These are phyloP conservation scores for Cephus rjabovi DNA, from an alignment of 2,888 invertebrate genomes.

Conservation along the genomic window DNA sequence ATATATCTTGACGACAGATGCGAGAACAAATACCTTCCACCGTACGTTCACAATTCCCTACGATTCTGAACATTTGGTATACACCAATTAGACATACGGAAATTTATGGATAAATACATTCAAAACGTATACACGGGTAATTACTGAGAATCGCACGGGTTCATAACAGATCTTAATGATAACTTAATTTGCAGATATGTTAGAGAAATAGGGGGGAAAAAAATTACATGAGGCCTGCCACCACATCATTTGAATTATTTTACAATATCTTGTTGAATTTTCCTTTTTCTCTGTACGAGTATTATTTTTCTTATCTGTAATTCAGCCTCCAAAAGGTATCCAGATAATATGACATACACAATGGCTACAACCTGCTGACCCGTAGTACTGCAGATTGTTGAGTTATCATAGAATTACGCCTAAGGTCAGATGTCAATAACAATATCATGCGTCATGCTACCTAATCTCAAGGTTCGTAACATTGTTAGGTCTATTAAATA, in stretches of 20 bases:
- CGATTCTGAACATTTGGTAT: slow-evolving; percentile 13
- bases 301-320: not conserved
- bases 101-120: not conserved
- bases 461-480: not conserved
- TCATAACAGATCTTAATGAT: not conserved
- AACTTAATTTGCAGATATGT: not conserved
- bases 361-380: not conserved
- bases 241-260: not conserved
- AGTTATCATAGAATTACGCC: not conserved
- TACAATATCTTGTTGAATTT: not conserved
- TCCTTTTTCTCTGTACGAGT: not conserved
- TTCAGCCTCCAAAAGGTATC: not conserved
- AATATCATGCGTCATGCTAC: not conserved
- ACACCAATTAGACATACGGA: not conserved
- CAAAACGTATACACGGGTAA: not conserved
- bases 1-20: slow-evolving; percentile 6
- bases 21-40: slow-evolving; percentile 2
- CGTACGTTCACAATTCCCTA: slow-evolving; percentile 10
- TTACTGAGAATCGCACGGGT: not conserved
- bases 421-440: not conserved
- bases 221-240: not conserved
- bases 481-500: not conserved
- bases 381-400: not conserved
- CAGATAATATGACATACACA: not conserved
- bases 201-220: not conserved